A percentile compares a stretch with the other conserved stretches of the same genome.
These are phyloP conservation scores for Nomia melanderi DNA, from an alignment of 1,140 invertebrate species.

Conservation along the genomic window DNA sequence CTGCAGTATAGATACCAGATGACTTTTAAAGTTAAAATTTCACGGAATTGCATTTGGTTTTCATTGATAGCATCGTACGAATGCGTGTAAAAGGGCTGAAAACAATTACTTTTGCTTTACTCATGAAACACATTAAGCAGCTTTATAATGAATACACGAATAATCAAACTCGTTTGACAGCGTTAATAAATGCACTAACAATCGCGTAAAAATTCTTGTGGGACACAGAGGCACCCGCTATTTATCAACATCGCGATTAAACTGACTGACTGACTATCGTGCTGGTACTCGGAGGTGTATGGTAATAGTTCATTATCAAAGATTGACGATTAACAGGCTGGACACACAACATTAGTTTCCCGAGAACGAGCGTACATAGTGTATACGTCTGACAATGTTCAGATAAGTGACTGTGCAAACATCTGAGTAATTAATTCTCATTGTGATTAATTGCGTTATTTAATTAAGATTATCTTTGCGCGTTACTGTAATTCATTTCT, in stretches of 20 bases:
- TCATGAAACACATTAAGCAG: not conserved
- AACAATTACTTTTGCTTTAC: not conserved
- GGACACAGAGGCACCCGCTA: conserved; percentile 47
- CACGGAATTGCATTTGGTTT: not conserved
- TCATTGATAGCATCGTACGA: not conserved
- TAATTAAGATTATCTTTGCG: not conserved
- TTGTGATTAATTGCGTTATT: conserved; percentile 7
- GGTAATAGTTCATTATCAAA: conserved; percentile 62
- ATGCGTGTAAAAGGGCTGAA: not conserved
- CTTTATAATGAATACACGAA: conserved; percentile 19
- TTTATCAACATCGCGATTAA: conserved; percentile 59
- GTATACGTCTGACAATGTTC: not conserved
- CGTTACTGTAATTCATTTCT: not conserved
- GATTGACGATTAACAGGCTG: conserved; percentile 39
- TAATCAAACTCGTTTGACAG: conserved; percentile 47
- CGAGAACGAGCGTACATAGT: conserved; percentile 8
- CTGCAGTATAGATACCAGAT: too few species aligned
- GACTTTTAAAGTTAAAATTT: not conserved
- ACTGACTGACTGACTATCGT: conserved; percentile 45
- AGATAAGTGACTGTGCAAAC: not conserved
- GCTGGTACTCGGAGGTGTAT: not conserved
- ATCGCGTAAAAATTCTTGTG: conserved; percentile 53
- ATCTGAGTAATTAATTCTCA: not conserved
- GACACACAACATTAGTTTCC: conserved; percentile 5
- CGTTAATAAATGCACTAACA: conserved; percentile 18